phyloP scores from a whole-genome alignment of 1,140 invertebrate genomes.

The Pollicipes pollicipes region DNA sequence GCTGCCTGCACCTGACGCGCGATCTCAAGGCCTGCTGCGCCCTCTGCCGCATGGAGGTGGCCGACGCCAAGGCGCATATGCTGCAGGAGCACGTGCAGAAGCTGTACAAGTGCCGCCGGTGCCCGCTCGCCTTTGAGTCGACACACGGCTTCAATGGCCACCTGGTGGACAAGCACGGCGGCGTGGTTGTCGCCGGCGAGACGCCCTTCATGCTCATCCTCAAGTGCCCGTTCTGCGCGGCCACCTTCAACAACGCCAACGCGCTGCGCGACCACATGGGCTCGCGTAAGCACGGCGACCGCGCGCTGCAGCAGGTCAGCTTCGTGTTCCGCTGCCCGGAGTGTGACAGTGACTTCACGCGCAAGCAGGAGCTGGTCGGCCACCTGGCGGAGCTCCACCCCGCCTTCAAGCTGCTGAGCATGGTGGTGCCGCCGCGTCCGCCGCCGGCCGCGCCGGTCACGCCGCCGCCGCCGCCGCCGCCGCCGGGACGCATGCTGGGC shows the following conservation, averaged over 20 bases:
- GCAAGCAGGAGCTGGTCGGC: neutral
- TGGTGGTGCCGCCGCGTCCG: neutral
- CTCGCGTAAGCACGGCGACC: neutral
- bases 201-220: neutral
- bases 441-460: too few species aligned
- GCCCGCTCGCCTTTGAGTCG: slow-evolving; percentile 2
- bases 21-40: neutral
- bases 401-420: neutral
- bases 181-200: neutral
- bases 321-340: slow-evolving; percentile 1
- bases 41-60: neutral
- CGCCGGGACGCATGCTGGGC: neutral
- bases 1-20: neutral
- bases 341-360: neutral
- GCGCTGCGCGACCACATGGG: neutral
- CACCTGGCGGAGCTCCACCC: neutral
- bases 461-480: too few species aligned
- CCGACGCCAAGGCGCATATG: neutral
- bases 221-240: slow-evolving; percentile 3
- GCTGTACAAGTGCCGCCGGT: slow-evolving; percentile 4
- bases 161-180: neutral
- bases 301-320: neutral
- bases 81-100: neutral
- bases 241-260: neutral
- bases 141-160: neutral